These are phyloP conservation scores for Batillaria attramentaria DNA, from an alignment of 1,140 invertebrate species.

Conservation along the genomic window DNA sequence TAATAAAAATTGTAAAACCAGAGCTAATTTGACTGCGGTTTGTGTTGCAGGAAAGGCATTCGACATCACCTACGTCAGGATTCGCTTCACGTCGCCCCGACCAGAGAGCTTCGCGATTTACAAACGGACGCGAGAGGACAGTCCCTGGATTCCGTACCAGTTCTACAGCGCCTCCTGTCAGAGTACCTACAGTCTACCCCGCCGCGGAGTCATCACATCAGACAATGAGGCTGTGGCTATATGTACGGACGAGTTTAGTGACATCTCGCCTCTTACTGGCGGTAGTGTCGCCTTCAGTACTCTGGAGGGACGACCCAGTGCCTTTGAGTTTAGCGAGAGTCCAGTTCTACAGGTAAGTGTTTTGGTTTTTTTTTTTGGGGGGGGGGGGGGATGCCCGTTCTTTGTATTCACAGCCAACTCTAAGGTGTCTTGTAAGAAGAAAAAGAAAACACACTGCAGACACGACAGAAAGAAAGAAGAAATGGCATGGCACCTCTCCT, in stretches of 20 bases:
- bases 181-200: conserved; percentile 89
- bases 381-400: too few species aligned
- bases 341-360: conserved; percentile 85
- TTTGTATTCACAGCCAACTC: too few species aligned
- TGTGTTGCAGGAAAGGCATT: conserved; percentile 91
- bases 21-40: too few species aligned
- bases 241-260: conserved; percentile 96
- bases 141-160: conserved; percentile 95
- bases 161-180: conserved; percentile 95
- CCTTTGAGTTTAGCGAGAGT: conserved; percentile 91
- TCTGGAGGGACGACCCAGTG: conserved; percentile 93
- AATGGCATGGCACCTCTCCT: too few species aligned
- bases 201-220: conserved; percentile 72
- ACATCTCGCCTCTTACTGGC: conserved; percentile 96
- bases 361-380: too few species aligned
- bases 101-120: conserved; percentile 98
- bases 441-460: too few species aligned
- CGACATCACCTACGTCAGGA: conserved; percentile 95
- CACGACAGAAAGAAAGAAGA: too few species aligned
- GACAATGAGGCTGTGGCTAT: conserved; percentile 87
- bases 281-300: conserved; percentile 97
- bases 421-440: too few species aligned
- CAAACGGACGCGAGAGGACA: conserved; percentile 84
- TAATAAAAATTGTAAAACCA: too few species aligned
- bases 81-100: conserved; percentile 93